A percentile compares a stretch with the other conserved stretches of the same genome.
Evolutionary conservation across 2,888 invertebrate genomes (phyloP).

Genomic region (Lithodes maja): DNA sequence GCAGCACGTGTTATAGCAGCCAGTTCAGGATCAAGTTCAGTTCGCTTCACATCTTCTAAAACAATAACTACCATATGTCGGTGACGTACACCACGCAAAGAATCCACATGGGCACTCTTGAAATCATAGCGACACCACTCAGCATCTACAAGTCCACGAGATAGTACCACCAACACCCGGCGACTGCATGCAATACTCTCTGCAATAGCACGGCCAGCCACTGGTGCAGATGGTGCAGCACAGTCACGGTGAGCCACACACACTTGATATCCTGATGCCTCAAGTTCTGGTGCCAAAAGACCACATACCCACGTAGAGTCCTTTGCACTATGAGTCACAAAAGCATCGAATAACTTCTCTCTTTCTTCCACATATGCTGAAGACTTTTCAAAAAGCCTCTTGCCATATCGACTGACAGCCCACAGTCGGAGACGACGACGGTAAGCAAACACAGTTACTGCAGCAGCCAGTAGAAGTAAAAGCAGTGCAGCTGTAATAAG

Average conservation of each 20-base stretch:
- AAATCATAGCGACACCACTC: slow-evolving; percentile 94
- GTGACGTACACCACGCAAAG: slow-evolving; percentile 84
- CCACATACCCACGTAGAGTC: slow-evolving; percentile 94
- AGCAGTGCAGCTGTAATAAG: slow-evolving; percentile 83
- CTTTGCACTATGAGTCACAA: slow-evolving; percentile 94
- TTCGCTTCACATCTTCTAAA: slow-evolving; percentile 87
- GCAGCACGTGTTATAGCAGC: slow-evolving; percentile 80
- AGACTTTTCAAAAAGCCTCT: slow-evolving; percentile 79
- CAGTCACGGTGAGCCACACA: slow-evolving; percentile 92
- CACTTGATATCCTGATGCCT: slow-evolving; percentile 86
- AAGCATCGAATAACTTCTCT: slow-evolving; percentile 91
- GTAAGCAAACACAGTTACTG: slow-evolving; percentile 82
- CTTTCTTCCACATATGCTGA: slow-evolving; percentile 64
- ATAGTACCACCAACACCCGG: slow-evolving; percentile 89
- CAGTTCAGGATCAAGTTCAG: slow-evolving; percentile 89
- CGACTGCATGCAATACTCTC: slow-evolving; percentile 82
- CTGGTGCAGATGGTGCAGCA: slow-evolving; percentile 86
- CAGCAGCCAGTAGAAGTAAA: slow-evolving; percentile 80
- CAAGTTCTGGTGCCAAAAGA: slow-evolving; percentile 90
- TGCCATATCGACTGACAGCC: slow-evolving; percentile 87
- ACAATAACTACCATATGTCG: slow-evolving; percentile 87
- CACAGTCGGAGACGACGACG: slow-evolving; percentile 87
- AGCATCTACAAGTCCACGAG: slow-evolving; percentile 89
- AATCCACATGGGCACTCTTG: slow-evolving; percentile 90
- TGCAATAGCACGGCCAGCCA: slow-evolving; percentile 92